Base-by-base conservation (phyloP, 2,888 invertebrate species). In the Unio delphinus region DNA sequence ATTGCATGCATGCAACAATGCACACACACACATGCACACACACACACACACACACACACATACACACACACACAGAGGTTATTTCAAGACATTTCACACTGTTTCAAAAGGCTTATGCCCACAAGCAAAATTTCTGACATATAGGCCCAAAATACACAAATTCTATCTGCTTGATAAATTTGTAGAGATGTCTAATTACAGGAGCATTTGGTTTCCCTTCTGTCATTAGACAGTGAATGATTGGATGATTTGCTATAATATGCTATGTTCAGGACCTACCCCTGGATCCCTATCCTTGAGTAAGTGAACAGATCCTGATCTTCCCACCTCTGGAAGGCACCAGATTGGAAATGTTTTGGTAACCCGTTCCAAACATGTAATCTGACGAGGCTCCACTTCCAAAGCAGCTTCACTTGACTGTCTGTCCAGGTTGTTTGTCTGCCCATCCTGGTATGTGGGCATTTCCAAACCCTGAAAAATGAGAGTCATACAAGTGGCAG, bases 271-370 rank as follows among this genome's bases (percentile, higher is more conserved):
- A 23, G 15, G 58, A 92, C 94, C 92, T 90, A 95, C 95, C 91
- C 97, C 97, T 89, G 96, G 95, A 63, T 96, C 95, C 90, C 96
- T 95, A 86, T 96, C 95, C 91, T 97, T 96, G 64, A 98, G 93
- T 81, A 98, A 93, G 91, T 98, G 97, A 82, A 96, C 95, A 45
- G 97, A 97, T 7, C 97, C 97, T 68, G 96, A 95, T 79, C 98
- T 93, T 88, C 97, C 96, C 67, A 98, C 95, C 58, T 96, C 96
- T 0, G 97, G 96, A 75, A 98, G 92, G 90, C 96, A 97, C 98
- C 98, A 98, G 85, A 98, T 95, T 61, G 97, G 96, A 91, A 97
- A 96, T 55, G 96, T 95, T 80, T 96, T 93, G 87, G 96, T 94
- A 81, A 98, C 93, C 78, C 97, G 93, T 90, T 98, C 97, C 87